Evolutionary conservation across 2,888 invertebrate genomes (phyloP).

Genomic region (Drosophila borborema): DNA sequence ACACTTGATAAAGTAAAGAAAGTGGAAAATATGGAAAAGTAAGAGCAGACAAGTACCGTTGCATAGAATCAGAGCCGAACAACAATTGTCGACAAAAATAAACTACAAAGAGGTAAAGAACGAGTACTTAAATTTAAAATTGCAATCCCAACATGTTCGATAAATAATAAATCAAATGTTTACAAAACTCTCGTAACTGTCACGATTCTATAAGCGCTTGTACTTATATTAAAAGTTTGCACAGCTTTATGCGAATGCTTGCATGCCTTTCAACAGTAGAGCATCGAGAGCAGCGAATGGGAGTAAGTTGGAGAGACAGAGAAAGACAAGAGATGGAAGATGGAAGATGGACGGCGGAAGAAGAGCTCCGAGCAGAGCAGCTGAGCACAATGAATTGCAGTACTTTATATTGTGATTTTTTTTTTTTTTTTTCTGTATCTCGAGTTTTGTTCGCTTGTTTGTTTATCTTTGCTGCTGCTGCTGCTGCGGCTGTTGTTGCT

Average conservation of each 20-base stretch:
- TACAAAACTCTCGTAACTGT: neutral
- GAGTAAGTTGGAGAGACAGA: neutral
- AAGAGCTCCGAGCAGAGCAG: slow-evolving; percentile 51
- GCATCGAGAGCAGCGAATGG: slow-evolving; percentile 17
- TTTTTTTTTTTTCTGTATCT: slow-evolving; percentile 58
- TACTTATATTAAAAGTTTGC: neutral
- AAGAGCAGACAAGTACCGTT: neutral
- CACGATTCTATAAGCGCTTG: neutral
- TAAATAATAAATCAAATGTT: slow-evolving; percentile 1
- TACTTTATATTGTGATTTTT: slow-evolving; percentile 78
- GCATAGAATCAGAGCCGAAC: neutral
- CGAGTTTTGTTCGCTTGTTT: slow-evolving; percentile 41
- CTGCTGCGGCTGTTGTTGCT: slow-evolving; percentile 24
- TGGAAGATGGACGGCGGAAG: neutral
- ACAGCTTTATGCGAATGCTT: neutral
- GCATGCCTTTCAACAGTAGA: slow-evolving; percentile 11
- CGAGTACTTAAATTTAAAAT: neutral
- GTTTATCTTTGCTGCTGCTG: slow-evolving; percentile 27
- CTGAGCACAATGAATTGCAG: slow-evolving; percentile 74
- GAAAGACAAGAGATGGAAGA: neutral
- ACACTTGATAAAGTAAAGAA: neutral
- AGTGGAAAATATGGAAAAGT: neutral
- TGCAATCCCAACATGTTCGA: neutral
- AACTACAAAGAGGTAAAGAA: neutral
- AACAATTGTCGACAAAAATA: neutral